Base-by-base conservation (phyloP, 2,797 vertebrate genomes). In the Anguilla obscura region DNA sequence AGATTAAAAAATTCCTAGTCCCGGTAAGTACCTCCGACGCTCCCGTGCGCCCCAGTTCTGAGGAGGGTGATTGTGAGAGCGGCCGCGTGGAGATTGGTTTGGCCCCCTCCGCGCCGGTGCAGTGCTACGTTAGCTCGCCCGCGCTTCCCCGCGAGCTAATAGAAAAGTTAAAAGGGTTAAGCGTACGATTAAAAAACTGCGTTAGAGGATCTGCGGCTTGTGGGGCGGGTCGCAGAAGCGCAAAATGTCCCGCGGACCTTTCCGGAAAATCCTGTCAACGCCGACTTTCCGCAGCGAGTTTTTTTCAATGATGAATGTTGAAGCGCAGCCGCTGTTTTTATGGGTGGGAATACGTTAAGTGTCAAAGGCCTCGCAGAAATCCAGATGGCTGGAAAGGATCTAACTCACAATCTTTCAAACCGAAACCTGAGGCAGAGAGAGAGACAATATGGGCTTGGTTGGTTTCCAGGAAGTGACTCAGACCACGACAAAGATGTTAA, bases 1-100 rank as follows among this genome's bases (percentile, higher is more conserved):
- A 99, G 94, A 99, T 99, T 63, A 99, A 99, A 94, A 99, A 99
- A 95, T 99, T 99, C 94, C 97, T 99, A 86, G 98, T 99, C 94
- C 99, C 99, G 76, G 98, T 99, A 97, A 99, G 98, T 98, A 5
- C 40, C 40, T 45, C 40, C 92, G 9, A 84, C 91, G 45, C 69
- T 12, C 16, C 82, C 36, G 84, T 87, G 90, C 76, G 60, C 87
- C 89, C 36, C 54, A 82, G 86, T 88, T 90, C 90, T 69, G 85
- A 85, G 48, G 24, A 89, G 87, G 90, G 85, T 82, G 84, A 89
- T 82, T 87, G 88, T 27, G 88, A 36, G 14, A 84, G 79, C 27
- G 87, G 84, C n/a, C 8, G 54, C 69, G 84, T 86, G 87, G 80
- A 83, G 87, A 66, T 87, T 82, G 60, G 85, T 52, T 82, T 82